Conservation (phyloP, 2,888 invertebrate species). For the Noctua janthina region DNA sequence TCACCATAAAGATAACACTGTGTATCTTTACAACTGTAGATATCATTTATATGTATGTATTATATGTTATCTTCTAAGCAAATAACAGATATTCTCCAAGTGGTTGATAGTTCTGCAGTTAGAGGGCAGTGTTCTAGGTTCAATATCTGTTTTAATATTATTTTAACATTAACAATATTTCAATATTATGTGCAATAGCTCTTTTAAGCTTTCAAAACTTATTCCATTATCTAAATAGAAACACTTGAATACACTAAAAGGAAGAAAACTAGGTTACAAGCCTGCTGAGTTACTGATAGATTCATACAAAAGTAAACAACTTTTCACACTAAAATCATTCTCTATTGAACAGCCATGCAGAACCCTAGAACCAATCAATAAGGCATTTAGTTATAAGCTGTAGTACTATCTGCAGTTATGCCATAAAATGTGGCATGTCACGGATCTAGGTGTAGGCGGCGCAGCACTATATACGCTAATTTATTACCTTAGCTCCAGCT, state of each 20-base stretch:
- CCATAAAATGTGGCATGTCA: conserved; percentile 37
- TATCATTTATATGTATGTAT: conserved; percentile 1
- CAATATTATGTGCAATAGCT: neutral
- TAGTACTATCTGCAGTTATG: conserved; percentile 8
- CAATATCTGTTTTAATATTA: neutral
- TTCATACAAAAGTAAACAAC: neutral
- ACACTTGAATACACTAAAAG: neutral
- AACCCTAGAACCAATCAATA: conserved; percentile 27
- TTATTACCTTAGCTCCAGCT: conserved; percentile 82
- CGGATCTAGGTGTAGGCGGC: conserved; percentile 56
- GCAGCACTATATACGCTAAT: conserved; percentile 26
- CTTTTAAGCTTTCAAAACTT: neutral
- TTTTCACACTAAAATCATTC: neutral
- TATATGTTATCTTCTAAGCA: conserved; percentile 6
- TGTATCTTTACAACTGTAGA: conserved; percentile 20
- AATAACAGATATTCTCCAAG: conserved; percentile 1
- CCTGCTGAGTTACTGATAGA: neutral
- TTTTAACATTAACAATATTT: neutral
- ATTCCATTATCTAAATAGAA: neutral
- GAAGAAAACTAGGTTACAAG: neutral
- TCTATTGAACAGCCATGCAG: neutral
- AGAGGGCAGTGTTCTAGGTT: conserved; percentile 15
- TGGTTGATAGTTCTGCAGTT: conserved; percentile 18
- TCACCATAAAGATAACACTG: conserved; percentile 29
- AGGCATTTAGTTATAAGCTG: conserved; percentile 8